Evolutionary conservation across 2,113 vertebrate species (phyloP), one percentile per base, ranked within the genome.

Genomic region (Acinonyx jubatus): DNA sequence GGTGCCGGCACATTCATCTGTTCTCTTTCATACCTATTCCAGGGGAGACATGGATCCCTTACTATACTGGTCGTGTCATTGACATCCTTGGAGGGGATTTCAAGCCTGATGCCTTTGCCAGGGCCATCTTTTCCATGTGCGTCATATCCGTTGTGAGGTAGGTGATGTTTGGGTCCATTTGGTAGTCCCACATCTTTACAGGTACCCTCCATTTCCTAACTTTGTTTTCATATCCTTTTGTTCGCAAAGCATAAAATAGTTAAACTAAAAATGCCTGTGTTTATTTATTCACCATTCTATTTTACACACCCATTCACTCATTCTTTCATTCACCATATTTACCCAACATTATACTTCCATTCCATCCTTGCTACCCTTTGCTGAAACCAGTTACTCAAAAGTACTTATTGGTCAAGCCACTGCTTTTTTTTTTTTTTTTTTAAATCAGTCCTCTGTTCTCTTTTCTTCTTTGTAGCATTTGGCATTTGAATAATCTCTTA

Each of bases 81-180:
- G 98, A 98, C 89, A 97, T 98, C 82, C 95, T 98, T 80, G 97
- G 97, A 29, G 71, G 88, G 0, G 91, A 97, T 63, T 98, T 98
- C 66, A 95, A 98, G 68, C 95, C 97, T 0, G 89, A 98, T 4
- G 92, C 96, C 63, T 98, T 98, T 57, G 33, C 0, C 91, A 98
- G 81, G 0, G 93, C 98, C 94, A 98, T 98, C 63, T 66, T 94
- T 18, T 94, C 89, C 96, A 97, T 98, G 97, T 97, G 88, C 65
- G 68, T 98, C 14, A 38, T 97, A 85, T 98, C 98, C 13, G 0
- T 96, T 1, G 97, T 73, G 41, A 98, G 98, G 98, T 97, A 71
- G 91, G 97, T 94, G 71, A 41, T 11, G 33, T 63, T n/a, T 11
- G 2, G 12, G 55, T 16, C 38, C 25, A 3, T 33, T 50, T 45